Evolutionary conservation across 64 coral and sea anemone genomes (phyloP).

Genomic region (Exaiptasia diaphana): DNA sequence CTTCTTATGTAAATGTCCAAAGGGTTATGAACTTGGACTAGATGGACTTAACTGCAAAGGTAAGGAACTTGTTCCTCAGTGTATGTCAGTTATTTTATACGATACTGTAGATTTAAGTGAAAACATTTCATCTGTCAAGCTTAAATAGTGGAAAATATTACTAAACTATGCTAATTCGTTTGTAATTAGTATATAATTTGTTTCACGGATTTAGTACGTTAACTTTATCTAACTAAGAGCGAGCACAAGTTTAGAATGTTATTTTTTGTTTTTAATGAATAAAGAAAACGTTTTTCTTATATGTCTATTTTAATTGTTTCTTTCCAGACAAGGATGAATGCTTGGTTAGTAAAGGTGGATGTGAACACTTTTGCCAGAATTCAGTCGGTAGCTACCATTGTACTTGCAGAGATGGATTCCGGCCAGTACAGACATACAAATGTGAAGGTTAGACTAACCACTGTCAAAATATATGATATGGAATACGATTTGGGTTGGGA

Average conservation of each 20-base stretch:
- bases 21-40: slow-evolving; percentile 1
- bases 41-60: not conserved
- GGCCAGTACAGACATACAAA: not conserved
- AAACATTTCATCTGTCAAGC: not conserved
- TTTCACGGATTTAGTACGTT: not conserved
- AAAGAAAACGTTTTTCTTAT: no score
- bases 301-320: not conserved
- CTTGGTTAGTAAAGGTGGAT: slow-evolving; percentile 22
- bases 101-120: not conserved
- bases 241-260: not conserved
- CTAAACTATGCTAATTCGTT: not conserved
- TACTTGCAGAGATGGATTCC: slow-evolving; percentile 14
- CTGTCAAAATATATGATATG: not conserved
- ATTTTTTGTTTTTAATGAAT: not conserved
- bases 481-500: not conserved
- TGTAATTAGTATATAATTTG: not conserved
- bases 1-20: slow-evolving; percentile 10
- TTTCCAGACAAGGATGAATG: slow-evolving; percentile 41
- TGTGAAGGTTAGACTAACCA: not conserved
- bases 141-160: not conserved
- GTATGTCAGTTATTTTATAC: not conserved
- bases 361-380: slow-evolving; percentile 25
- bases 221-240: not conserved
- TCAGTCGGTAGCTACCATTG: slow-evolving; percentile 21
- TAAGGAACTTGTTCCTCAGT: not conserved